These are phyloP conservation scores for Agrotis exclamationis DNA, from an alignment of 2,888 invertebrate species.

Conservation along the genomic window DNA sequence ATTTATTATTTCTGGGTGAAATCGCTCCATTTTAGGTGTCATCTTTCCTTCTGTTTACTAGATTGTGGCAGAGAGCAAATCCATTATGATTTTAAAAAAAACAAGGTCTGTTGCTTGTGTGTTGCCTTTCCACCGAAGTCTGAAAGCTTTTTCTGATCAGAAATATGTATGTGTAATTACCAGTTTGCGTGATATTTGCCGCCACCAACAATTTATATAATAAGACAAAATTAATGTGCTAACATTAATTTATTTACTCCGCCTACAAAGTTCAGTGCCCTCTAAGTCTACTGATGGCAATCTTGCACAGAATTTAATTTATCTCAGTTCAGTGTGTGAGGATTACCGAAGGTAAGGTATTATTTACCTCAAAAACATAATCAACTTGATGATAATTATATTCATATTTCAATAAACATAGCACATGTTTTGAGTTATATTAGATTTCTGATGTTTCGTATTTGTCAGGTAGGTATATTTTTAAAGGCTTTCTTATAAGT, in stretches of 20 bases:
- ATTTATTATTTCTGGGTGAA: no score
- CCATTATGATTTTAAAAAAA: no score
- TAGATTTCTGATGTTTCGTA: no score
- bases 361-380: constrained; percentile 7
- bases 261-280: constrained; percentile 8
- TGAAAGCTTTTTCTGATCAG: no score
- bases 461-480: no score
- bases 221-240: neutral
- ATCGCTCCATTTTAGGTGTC: no score
- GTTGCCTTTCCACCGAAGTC: no score
- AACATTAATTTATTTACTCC: constrained; percentile 10
- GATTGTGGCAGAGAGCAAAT: no score
- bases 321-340: neutral
- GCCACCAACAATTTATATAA: neutral
- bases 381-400: neutral
- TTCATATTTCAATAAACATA: neutral
- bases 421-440: neutral
- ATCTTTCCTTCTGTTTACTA: no score
- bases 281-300: neutral
- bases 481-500: no score
- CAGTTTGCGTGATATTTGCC: neutral
- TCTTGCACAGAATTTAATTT: constrained; percentile 6
- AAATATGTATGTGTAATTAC: no score
- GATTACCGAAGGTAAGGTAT: neutral
- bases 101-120: no score